Conservation (phyloP, 2,113 vertebrate genomes). For the Balaenoptera acutorostrata region DNA sequence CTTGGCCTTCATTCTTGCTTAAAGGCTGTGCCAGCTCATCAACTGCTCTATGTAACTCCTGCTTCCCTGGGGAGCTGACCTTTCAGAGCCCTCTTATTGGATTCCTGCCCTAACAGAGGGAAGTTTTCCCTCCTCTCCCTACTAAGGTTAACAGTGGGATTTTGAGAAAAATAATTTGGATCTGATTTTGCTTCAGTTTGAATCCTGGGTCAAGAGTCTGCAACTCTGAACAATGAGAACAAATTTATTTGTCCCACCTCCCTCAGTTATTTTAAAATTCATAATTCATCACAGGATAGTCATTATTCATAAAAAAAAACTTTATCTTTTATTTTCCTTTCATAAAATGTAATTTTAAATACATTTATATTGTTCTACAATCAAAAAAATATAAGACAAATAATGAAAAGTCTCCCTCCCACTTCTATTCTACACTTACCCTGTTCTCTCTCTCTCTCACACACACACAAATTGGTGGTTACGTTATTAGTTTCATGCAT, state of each 20-base stretch:
- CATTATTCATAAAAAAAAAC: background rate
- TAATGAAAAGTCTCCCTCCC: background rate
- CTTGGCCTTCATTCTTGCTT: background rate
- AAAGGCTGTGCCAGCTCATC: background rate
- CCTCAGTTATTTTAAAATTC: background rate
- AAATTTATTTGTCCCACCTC: background rate
- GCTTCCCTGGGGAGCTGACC: background rate
- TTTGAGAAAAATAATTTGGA: constrained; percentile 10
- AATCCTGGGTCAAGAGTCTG: background rate
- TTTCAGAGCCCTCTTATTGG: background rate
- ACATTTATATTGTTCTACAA: background rate
- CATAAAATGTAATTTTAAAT: background rate
- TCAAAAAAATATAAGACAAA: background rate
- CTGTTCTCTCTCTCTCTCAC: background rate
- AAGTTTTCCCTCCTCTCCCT: background rate
- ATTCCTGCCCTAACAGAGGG: background rate
- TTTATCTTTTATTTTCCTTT: background rate
- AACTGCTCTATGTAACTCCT: background rate
- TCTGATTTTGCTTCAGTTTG: background rate
- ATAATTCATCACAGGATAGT: background rate
- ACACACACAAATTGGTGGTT: background rate
- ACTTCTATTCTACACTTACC: background rate
- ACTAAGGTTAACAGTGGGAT: background rate
- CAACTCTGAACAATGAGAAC: background rate
- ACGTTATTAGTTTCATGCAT: background rate